Evolutionary conservation across 1,140 invertebrate genomes (phyloP), one percentile per base, ranked within the genome.

Genomic region (Delia radicum): DNA sequence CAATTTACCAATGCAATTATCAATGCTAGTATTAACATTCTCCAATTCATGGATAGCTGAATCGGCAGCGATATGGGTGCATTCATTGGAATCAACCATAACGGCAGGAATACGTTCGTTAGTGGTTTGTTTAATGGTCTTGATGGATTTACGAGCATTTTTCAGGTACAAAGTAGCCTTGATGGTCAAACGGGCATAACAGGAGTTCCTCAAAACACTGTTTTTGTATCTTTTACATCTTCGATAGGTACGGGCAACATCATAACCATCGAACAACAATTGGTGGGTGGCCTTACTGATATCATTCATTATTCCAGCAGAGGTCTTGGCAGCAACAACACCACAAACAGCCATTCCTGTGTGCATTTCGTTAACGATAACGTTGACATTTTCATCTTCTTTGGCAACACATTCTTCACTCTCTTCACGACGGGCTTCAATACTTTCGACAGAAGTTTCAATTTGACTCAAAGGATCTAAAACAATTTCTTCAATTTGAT

Each of bases 401-500:
- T 77, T 76, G 18, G 78, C 82, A 27, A 84, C 82, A 75, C 82
- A 84, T 28, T 79, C 74, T 10, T 79, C 78, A 71, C 69, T 77
- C 33, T 77, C 74, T n/a, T 62, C 61, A 8, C 82, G 82, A 13
- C 79, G 81, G 4, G 71, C 48, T 65, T 84, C 82, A 63, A 84
- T 63, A 21, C 77, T 71, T 0, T 81, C 76, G 21, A 82, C 55
- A 26, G 82, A 82, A 21, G 75, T 73, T 13, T 84, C 82, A 46
- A 84, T 75, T 63, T 84, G 79, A 0, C 82, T 76, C 6, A 81
- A 79, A 6, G 82, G 82, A 74, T 84, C 82, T 18, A 82, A 29
- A 3, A 84, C 78, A 31, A 84, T 84, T 65, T 81, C 78, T 69
- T 84, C 78, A 29, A 79, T 81, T 63, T 84, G 81, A 26, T 81